Evolutionary conservation across 2,113 vertebrate species (phyloP).

Genomic region (Cyprinodon tularosa): DNA sequence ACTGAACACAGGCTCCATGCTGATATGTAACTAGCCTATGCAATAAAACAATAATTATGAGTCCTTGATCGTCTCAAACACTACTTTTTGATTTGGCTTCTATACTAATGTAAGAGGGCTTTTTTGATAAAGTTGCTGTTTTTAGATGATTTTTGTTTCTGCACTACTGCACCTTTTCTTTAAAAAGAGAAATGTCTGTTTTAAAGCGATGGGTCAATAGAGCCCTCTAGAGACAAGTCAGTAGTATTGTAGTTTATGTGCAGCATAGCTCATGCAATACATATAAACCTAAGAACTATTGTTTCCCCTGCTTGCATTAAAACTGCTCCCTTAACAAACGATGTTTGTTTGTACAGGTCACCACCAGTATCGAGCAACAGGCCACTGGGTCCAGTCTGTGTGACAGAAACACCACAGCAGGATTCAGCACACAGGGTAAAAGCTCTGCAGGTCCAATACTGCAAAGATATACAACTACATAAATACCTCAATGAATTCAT

Average conservation of each 20-base stretch:
- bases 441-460: neutral
- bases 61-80: too few relatives aligned
- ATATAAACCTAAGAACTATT: neutral
- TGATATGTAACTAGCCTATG: too few relatives aligned
- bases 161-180: neutral
- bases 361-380: conserved; percentile 80
- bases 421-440: conserved; percentile 89
- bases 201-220: conserved; percentile 33
- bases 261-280: neutral
- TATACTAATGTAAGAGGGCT: neutral
- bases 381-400: conserved; percentile 81
- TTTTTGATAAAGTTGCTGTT: neutral
- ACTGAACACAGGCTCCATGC: too few relatives aligned
- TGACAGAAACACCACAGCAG: conserved; percentile 80
- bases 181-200: neutral
- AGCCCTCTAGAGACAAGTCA: conserved; percentile 61
- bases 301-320: neutral
- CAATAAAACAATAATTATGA: too few relatives aligned
- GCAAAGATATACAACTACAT: neutral
- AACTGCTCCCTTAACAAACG: neutral
- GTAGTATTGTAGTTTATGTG: conserved; percentile 8
- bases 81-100: too few relatives aligned
- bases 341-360: conserved; percentile 72
- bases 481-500: neutral
- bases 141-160: conserved; percentile 18